Conservation (phyloP, 1,140 invertebrate genomes). For the Caenorhabditis inopinata region DNA sequence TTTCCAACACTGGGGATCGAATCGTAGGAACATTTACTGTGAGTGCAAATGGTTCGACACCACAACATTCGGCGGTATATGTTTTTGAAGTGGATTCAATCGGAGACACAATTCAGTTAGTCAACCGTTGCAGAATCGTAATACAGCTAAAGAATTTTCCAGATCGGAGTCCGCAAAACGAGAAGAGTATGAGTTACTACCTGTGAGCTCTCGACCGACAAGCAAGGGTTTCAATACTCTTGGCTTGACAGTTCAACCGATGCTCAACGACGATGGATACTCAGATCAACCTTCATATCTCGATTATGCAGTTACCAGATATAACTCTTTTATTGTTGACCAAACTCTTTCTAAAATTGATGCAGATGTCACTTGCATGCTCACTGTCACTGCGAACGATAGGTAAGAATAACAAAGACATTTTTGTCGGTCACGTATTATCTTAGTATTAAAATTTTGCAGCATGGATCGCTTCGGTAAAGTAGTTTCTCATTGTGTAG, state of each 20-base stretch:
- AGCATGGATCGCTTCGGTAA: not conserved
- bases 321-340: not conserved
- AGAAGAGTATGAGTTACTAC: not conserved
- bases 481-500: not conserved
- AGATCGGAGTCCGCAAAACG: not conserved
- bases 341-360: not conserved
- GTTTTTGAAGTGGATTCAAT: conserved; percentile 20
- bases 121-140: no score
- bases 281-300: not conserved
- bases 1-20: not conserved
- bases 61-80: not conserved
- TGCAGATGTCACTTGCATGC: conserved; percentile 11
- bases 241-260: not conserved
- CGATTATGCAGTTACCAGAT: not conserved
- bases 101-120: not conserved
- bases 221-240: not conserved
- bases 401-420: not conserved
- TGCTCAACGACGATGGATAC: conserved; percentile 8
- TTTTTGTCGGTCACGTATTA: no score
- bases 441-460: not conserved
- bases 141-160: not conserved
- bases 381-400: not conserved
- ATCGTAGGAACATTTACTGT: not conserved
- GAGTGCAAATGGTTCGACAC: not conserved
- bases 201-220: not conserved